Evolutionary conservation across 1,140 invertebrate species (phyloP).

Genomic region (Brachionus rubens): DNA sequence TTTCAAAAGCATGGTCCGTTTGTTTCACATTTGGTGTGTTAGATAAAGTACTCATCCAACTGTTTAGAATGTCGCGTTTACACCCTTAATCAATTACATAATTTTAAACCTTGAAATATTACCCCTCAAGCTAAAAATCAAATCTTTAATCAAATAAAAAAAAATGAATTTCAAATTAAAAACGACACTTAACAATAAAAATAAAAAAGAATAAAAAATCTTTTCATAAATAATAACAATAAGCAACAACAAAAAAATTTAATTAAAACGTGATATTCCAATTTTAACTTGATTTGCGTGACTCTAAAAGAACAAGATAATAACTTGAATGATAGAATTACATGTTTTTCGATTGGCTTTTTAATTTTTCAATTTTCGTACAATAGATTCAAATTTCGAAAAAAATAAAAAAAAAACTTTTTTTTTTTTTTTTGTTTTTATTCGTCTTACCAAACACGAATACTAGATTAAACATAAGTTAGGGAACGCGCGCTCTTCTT

Average conservation of each 20-base stretch:
- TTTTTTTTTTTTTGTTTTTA: no score
- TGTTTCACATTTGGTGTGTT: no score
- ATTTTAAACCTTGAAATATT: no score
- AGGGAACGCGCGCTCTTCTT: no score
- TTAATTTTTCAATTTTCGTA: conserved; percentile 34
- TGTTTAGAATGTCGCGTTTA: no score
- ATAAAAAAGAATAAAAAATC: neutral
- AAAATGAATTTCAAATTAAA: no score
- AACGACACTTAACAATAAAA: neutral
- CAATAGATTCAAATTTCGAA: conserved; percentile 13
- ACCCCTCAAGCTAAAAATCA: neutral
- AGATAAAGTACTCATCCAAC: no score
- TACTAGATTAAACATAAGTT: conserved; percentile 12
- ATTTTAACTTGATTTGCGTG: neutral
- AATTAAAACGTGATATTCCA: conserved; percentile 39
- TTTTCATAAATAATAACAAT: neutral
- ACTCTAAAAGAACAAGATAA: neutral
- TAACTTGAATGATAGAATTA: conserved; percentile 4
- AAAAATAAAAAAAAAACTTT: no score
- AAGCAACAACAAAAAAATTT: conserved; percentile 36
- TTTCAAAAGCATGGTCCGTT: no score
- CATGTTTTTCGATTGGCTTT: neutral
- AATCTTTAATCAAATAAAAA: conserved; percentile 27
- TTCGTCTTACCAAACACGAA: neutral
- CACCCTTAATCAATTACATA: no score